Conservation (phyloP, 2,797 vertebrate genomes). For the Buphagus erythrorhynchus region DNA sequence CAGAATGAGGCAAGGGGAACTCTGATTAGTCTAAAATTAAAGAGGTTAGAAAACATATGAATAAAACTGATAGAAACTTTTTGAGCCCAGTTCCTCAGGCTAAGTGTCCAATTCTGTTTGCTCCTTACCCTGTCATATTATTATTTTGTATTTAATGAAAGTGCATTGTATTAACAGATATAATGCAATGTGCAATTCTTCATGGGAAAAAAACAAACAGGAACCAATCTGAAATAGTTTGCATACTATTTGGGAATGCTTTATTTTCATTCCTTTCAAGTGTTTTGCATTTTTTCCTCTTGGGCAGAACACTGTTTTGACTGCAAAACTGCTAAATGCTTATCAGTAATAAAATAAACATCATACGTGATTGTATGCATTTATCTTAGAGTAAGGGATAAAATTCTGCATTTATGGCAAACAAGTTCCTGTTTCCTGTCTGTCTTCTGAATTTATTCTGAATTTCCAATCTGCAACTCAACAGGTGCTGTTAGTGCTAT, state of each 20-base stretch:
- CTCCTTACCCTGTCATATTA: neutral
- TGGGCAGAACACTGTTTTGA: slow-evolving; percentile 1
- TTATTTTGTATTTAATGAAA: neutral
- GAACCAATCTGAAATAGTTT: neutral
- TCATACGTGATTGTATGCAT: neutral
- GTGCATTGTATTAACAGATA: neutral
- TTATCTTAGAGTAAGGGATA: neutral
- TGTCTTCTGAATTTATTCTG: neutral
- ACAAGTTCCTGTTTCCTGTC: neutral
- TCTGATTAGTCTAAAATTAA: neutral
- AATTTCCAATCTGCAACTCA: neutral
- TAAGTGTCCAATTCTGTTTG: neutral
- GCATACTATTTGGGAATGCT: neutral
- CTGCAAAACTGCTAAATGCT: neutral
- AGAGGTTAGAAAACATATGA: neutral
- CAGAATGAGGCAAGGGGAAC: neutral
- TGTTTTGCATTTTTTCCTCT: slow-evolving; percentile 4
- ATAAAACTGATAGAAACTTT: neutral
- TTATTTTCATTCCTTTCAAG: neutral
- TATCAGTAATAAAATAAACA: neutral
- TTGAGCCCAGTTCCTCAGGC: neutral
- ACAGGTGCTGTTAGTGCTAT: neutral
- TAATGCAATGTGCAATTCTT: neutral
- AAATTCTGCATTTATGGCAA: neutral
- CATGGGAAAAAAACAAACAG: neutral